A percentile compares a stretch with the other conserved stretches of the same genome.
These are phyloP conservation scores for Zaprionus lineosus DNA, from an alignment of 2,888 invertebrate genomes.

Conservation along the genomic window DNA sequence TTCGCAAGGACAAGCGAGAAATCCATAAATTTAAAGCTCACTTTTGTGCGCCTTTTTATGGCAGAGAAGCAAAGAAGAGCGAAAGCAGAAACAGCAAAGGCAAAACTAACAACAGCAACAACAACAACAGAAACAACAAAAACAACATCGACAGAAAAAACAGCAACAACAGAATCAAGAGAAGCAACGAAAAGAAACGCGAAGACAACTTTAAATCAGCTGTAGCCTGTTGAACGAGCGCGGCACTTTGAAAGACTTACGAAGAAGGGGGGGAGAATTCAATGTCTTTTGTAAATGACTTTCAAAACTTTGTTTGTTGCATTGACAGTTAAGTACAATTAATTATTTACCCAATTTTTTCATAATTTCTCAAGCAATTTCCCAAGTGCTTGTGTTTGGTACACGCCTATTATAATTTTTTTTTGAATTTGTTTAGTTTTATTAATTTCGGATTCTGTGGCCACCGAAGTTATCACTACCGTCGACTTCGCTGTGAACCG, in stretches of 20 bases:
- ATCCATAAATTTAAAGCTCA: constrained; percentile 73
- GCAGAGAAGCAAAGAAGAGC: constrained; percentile 2
- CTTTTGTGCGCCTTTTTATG: constrained; percentile 49
- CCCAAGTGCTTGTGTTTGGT: constrained; percentile 17
- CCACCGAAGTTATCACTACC: constrained; percentile 10
- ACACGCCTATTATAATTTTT: constrained; percentile 5
- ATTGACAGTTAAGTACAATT: no score
- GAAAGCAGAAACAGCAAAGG: not conserved
- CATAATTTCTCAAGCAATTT: constrained; percentile 52
- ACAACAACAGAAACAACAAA: constrained; percentile 11
- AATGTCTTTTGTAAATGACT: no score
- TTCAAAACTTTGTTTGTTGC: no score
- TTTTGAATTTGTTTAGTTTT: constrained; percentile 18
- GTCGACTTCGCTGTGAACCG: constrained; percentile 48
- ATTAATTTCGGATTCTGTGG: constrained; percentile 35
- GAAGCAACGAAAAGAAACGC: not conserved
- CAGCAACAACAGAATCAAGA: constrained; percentile 9
- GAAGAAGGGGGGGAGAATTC: not conserved
- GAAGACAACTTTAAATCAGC: constrained; percentile 42
- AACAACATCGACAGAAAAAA: not conserved
- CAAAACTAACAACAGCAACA: not conserved
- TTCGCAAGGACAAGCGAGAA: constrained; percentile 71
- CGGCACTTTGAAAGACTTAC: constrained; percentile 36
- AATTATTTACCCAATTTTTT: constrained; percentile 62
- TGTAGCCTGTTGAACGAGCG: constrained; percentile 57